Evolutionary conservation across 2,113 vertebrate species (phyloP).

Genomic region (Peromyscus maniculatus): DNA sequence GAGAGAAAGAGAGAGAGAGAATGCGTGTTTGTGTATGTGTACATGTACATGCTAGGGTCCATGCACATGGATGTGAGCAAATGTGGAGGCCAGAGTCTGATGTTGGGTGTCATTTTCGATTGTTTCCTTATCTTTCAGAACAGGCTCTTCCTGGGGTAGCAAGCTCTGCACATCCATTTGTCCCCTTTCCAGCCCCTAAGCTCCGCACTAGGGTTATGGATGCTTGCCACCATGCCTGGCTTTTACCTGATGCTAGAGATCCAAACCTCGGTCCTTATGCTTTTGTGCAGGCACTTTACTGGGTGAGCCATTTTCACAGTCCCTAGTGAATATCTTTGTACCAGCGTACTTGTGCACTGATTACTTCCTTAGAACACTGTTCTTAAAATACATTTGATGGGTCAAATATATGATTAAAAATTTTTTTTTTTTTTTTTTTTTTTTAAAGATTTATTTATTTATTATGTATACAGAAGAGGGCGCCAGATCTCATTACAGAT

Average conservation of each 20-base stretch:
- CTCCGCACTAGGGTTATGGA: background rate
- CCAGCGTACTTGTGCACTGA: background rate
- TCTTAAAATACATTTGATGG: constrained; percentile 32
- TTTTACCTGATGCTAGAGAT: background rate
- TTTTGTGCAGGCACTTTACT: background rate
- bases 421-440: background rate
- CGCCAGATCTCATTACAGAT: too few species aligned
- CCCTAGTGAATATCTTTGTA: background rate
- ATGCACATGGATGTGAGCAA: background rate
- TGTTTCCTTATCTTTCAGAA: background rate
- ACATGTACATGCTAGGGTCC: background rate
- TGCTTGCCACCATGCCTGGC: background rate
- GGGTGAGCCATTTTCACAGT: background rate
- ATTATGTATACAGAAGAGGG: too few species aligned
- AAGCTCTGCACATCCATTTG: background rate
- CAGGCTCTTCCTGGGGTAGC: background rate
- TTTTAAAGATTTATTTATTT: too few species aligned
- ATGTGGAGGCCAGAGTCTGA: background rate
- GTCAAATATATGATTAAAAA: background rate
- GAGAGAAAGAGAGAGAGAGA: too few species aligned
- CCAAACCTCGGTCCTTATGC: background rate
- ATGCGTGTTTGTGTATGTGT: background rate
- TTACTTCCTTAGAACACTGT: constrained; percentile 45
- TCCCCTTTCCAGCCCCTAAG: background rate
- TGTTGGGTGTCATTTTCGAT: background rate